These are phyloP conservation scores for Pollimyrus isidori DNA, from an alignment of 2,113 vertebrate species.

Conservation along the genomic window DNA sequence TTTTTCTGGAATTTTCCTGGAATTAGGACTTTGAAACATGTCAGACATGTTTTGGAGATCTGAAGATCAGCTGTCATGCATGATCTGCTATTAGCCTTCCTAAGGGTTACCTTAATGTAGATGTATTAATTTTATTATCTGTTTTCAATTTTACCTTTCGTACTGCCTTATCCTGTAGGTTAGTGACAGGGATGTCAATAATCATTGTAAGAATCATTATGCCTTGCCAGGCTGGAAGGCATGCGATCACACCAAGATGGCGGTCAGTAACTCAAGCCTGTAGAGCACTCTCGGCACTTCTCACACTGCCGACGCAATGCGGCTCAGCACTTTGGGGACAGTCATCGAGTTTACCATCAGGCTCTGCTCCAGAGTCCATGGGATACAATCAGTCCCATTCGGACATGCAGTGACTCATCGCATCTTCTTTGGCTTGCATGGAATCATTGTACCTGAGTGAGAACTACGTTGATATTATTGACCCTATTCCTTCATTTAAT, in stretches of 20 bases:
- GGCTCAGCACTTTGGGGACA: background rate
- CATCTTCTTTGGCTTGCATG: background rate
- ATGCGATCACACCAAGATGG: background rate
- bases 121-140: slow-evolving; percentile 2
- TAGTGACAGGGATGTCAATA: background rate
- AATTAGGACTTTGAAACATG: background rate
- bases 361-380: background rate
- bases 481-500: background rate
- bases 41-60: background rate
- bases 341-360: background rate
- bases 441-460: background rate
- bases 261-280: background rate
- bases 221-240: background rate
- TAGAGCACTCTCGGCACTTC: background rate
- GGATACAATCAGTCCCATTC: background rate
- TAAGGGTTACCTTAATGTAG: background rate
- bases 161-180: background rate
- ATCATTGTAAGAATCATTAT: background rate
- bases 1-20: background rate
- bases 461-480: background rate
- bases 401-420: slow-evolving; percentile 22
- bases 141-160: slow-evolving; percentile 15
- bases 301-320: background rate
- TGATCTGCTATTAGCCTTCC: background rate
- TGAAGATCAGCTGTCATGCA: background rate